These are phyloP conservation scores for Entomyzon cyanotis DNA, from an alignment of 2,113 vertebrate species.

Conservation along the genomic window DNA sequence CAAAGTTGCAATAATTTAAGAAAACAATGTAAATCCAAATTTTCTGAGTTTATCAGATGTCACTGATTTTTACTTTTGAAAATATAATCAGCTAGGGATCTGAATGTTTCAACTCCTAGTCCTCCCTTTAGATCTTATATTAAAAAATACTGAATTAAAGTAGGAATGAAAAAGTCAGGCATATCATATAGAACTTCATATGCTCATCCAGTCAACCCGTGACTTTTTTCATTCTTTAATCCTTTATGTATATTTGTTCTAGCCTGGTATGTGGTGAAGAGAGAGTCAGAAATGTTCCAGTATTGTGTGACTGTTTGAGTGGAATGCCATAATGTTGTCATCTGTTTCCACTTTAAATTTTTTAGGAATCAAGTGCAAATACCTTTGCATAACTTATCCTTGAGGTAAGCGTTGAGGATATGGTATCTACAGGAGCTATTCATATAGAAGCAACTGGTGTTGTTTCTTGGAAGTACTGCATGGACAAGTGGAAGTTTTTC, in stretches of 20 bases:
- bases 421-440: background rate
- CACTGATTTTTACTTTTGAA: background rate
- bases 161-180: background rate
- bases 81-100: background rate
- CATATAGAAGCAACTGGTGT: background rate
- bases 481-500: background rate
- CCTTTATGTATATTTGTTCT: slow-evolving; percentile 13
- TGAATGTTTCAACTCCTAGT: background rate
- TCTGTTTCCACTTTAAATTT: slow-evolving; percentile 35
- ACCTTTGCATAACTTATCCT: background rate
- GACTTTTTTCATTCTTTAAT: background rate
- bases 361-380: slow-evolving; percentile 34
- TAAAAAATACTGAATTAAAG: background rate
- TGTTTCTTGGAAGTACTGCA: background rate
- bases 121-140: background rate
- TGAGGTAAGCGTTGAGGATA: background rate
- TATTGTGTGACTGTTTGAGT: background rate
- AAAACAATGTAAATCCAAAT: background rate
- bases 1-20: background rate
- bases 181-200: background rate
- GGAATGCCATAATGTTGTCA: background rate
- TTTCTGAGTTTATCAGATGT: background rate
- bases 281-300: background rate
- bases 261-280: background rate
- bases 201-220: background rate